phyloP scores from a whole-genome alignment of 2,888 invertebrate species.

The Luffia ferchaultella region DNA sequence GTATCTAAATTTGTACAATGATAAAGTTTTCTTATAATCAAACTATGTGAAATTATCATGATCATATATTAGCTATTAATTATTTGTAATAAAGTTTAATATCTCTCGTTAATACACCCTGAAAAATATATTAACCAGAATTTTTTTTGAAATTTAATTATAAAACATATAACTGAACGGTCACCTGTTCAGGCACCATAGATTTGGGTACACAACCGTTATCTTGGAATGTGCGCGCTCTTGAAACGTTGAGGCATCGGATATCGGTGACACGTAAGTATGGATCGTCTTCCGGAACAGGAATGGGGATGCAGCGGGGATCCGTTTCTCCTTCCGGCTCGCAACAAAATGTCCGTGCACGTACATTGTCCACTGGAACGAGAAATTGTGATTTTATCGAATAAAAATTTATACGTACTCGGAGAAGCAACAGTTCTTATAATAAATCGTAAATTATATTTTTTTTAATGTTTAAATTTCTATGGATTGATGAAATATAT shows the following conservation, averaged over 20 bases:
- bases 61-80: too few relatives aligned
- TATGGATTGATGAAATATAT: too few relatives aligned
- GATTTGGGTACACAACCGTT: slow-evolving; percentile 32
- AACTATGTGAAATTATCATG: too few relatives aligned
- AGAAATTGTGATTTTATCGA: too few relatives aligned
- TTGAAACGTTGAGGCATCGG: slow-evolving; percentile 42
- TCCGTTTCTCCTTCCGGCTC: slow-evolving; percentile 24
- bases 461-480: too few relatives aligned
- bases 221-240: slow-evolving; percentile 48
- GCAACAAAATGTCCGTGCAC: slow-evolving; percentile 32
- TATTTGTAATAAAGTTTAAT: too few relatives aligned
- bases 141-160: slow-evolving; percentile 4
- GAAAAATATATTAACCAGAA: too few relatives aligned
- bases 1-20: too few relatives aligned
- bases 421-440: slow-evolving; percentile 2
- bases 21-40: too few relatives aligned
- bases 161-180: slow-evolving; percentile 8
- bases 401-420: too few relatives aligned
- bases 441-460: neutral
- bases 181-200: slow-evolving; percentile 38
- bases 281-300: slow-evolving; percentile 37
- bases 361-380: slow-evolving; percentile 33
- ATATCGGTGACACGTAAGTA: slow-evolving; percentile 43
- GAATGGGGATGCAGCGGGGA: slow-evolving; percentile 35
- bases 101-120: too few relatives aligned